Base-by-base conservation (phyloP, 2,113 vertebrate genomes). In the Nibea albiflora region DNA sequence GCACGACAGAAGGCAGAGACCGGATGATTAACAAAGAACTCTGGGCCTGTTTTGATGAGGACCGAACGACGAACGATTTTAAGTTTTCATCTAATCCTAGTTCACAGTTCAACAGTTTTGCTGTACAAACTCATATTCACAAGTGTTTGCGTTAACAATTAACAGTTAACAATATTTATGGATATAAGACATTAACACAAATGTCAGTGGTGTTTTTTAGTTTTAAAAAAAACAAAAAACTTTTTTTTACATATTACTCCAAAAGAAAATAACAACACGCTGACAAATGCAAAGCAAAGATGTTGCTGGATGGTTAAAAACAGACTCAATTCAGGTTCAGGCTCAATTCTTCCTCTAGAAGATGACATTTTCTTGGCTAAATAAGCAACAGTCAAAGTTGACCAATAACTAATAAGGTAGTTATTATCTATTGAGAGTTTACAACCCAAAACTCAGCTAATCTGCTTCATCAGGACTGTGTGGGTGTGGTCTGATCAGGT, bases 61-160 rank as follows among this genome's bases (percentile, higher is more conserved):
- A 66, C 52, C 17, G 14, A 80, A 88, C 78, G 4, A 39, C 35
- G 31, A 62, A 24, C 49, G 39, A 80, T 53, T 85, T 83, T 28
- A 76, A 74, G 52, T 85, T 78, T 84, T 76, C 61, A 56, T 86
- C 66, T 69, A 83, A 73, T 69, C 64, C 73, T 74, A 85, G 74
- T 90, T 94, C 75, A 91, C 85, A 85, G 79, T 91, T 49, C 44
- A 79, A 88, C 76, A 24, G 82, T 73, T 84, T 84, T 28, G 11
- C 74, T 86, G 72, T 77, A 90, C 77, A 85, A 84, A 74, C 47
- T 47, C 75, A 83, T 87, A 84, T 82, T 67, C 46, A 86, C 81
- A 87, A 80, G 81, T 58, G 1, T 79, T 52, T 78, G 71, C 77
- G 71, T 50, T 70, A 28, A 65, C 72, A 85, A 28, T 71, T 2